Base-by-base conservation (phyloP, 2,797 vertebrate species). In the Lycodopsis pacificus region DNA sequence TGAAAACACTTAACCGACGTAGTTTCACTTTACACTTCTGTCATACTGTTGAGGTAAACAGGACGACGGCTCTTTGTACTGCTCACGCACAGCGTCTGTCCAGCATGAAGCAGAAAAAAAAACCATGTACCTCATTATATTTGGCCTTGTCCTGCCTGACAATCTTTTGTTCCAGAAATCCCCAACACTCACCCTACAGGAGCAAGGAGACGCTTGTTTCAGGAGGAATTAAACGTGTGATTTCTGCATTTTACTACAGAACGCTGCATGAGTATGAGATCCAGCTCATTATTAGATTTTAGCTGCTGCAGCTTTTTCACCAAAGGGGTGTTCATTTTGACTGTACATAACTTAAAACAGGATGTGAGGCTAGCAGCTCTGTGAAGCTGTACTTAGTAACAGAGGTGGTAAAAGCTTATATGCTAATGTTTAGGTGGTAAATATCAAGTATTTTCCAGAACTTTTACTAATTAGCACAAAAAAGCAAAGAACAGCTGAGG, bases 121-220 rank as follows among this genome's bases (percentile, higher is more conserved):
- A 49, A 4, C n/a, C 42, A 27, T 42, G 48, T 62, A 32, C 15
- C 40, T 74, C 30, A 65, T 77, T 63, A 73, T 77, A 19, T 64
- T 46, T 36, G 25, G 57, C 34, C 22, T 15, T 73, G 14, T 53
- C 22, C 64, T 73, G 44, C 54, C 66, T 77, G 46, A 74, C 7
- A 5, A 13, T 13, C 15, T 30, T 40, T 77, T 53, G 58, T 42
- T 64, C 27, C 65, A 58, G 13, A 66, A 61, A 76, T 19, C 22
- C 36, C 27, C 42, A 32, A 15, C 13, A 34, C 22, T 68, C 66
- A 32, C 44, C 30, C 25, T 4, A 5, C 40, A 71, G 53, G 62
- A 71, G 36, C 48, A 38, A 17, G 67, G 38, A 70, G 6, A 46
- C 10, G 19, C 27, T 25, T 51, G 20, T 22, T 49, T 38, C 14